Evolutionary conservation across 1,140 invertebrate species (phyloP), one percentile per base, ranked within the genome.

Genomic region (Plectrocnemia conspersa): DNA sequence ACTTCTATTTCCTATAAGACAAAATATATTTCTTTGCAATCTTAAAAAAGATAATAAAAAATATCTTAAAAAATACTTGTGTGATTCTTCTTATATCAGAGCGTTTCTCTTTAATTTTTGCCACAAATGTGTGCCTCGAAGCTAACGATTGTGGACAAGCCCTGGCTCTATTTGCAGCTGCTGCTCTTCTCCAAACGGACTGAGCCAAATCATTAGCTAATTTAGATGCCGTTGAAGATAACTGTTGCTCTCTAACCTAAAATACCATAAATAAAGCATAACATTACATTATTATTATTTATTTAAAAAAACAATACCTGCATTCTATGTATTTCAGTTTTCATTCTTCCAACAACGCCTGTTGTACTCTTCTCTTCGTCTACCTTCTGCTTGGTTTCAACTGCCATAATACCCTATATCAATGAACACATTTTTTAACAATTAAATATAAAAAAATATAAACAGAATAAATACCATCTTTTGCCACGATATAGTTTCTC

Each of bases 281-380:
- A 1, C 13, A 13, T 40, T 2, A 25, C 13, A 54, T 36, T 35
- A 21, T 7, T 18, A 11, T 36, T 29, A 33, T 19, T 44, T 24
- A 35, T 45, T 38, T n/a, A n/a, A n/a, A n/a, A n/a, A 27, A 38
- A 22, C 18, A 9, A 42, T 18, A 85, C 83, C 70, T 86, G 79
- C 89, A 91, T 91, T 62, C 84, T 79, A 64, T 89, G 88, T 65
- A 91, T 90, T 74, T 90, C 88, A 44, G 73, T 76, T 68, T 80
- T 86, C 85, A 91, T 88, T 11, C 72, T 71, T 6, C 80, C 80
- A 40, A 88, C 78, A 66, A 88, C 86, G 1, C 84, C 82, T 16
- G 69, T 76, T n/a, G 73, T 70, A n/a, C 78, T 76, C 47, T 80
- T 77, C 53, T 85, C 84, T 32, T 79, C 73, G 52, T 82, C 79